Conservation (phyloP, 2,113 vertebrate species). For the Syngnathoides biaculeatus region DNA sequence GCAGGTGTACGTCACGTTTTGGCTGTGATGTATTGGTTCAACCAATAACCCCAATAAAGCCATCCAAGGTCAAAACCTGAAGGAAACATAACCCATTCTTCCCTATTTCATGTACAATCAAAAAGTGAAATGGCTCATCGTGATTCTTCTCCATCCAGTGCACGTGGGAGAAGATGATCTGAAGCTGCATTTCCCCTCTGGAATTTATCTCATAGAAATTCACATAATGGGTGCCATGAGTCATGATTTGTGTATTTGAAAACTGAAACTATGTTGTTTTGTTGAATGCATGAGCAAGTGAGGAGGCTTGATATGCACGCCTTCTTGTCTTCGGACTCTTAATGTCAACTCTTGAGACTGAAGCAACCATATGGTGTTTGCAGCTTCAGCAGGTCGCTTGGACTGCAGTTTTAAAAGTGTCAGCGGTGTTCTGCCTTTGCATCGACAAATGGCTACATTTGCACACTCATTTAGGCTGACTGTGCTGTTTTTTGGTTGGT, state of each 20-base stretch:
- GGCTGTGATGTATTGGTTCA: not conserved
- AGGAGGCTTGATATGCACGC: constrained; percentile 10
- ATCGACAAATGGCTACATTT: constrained; percentile 47
- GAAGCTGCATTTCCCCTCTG: constrained; percentile 1
- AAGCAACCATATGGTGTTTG: constrained; percentile 50
- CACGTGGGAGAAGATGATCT: constrained; percentile 3
- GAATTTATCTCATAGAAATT: not conserved
- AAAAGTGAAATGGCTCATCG: not conserved
- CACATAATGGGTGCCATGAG: not conserved
- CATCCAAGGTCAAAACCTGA: constrained; percentile 8
- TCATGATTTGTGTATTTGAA: not conserved
- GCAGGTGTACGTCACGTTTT: not conserved
- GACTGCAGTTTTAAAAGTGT: constrained; percentile 33
- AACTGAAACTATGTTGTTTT: not conserved
- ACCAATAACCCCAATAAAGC: not conserved
- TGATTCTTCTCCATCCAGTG: not conserved
- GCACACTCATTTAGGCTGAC: constrained; percentile 8
- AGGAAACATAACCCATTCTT: not conserved
- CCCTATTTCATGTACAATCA: not conserved
- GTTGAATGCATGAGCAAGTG: constrained; percentile 1
- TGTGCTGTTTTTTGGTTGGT: not conserved
- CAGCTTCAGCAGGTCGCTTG: constrained; percentile 15
- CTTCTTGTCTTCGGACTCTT: constrained; percentile 21
- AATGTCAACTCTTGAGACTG: constrained; percentile 28
- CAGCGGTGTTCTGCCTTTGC: constrained; percentile 27